Base-by-base conservation (phyloP, 2,888 invertebrate species). In the Psococerastis gibbosa region DNA sequence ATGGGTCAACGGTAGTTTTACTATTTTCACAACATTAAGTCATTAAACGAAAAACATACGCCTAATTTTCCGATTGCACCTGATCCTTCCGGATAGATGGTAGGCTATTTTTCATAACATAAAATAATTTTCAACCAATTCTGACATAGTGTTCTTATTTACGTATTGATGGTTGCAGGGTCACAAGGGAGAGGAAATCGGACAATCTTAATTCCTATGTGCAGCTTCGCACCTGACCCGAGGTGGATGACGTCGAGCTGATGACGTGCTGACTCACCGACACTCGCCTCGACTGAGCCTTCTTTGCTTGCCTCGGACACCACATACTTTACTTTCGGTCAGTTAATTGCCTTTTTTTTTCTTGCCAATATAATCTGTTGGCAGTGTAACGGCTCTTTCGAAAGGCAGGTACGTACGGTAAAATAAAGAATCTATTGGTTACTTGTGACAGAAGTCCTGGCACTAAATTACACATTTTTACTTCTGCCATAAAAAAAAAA, bases 121-220 rank as follows among this genome's bases (percentile, higher is more conserved):
- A 22, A 23, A 46, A 46, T 43, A 22, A 35, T 42, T 23, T 42
- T 23, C 32, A 35, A 32, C 34, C 32, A 34, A 42, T 45, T 32
- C 32, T 41, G 47, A 46, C 44, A 43, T 54, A 54, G 53, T 38
- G 43, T 34, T 46, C 46, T 46, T 46, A 42, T 33, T 45, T 47
- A 43, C 47, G 48, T 34, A 47, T 55, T 52, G 47, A 45, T 52
- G 45, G 49, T 60, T 59, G 22, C 69, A 78, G 80, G 78, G 78
- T 75, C 76, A 78, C 77, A 61, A 66, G 66, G 77, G 79, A 78
- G 78, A 80, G 78, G 79, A 80, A 79, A 74, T 73, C 75, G 77
- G 79, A 77, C 78, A 79, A 71, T 75, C 78, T 78, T 79, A 80
- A 71, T 65, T 76, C 77, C 65, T 78, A 72, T 69, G 71, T 78